Evolutionary conservation across 2,888 invertebrate genomes (phyloP).

Genomic region (Tuberolachnus salignus): DNA sequence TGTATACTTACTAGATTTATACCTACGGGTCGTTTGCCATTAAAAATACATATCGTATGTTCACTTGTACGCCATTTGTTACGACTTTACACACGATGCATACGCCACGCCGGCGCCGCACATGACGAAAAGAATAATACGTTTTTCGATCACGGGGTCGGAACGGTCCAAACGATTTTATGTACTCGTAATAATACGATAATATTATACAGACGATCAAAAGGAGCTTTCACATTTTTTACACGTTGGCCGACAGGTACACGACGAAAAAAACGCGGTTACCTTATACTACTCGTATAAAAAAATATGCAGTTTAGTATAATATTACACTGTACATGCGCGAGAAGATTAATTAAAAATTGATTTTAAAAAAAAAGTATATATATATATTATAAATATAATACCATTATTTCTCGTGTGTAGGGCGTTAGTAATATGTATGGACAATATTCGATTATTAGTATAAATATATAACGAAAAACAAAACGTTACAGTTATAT

Average conservation of each 20-base stretch:
- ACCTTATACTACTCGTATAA: neutral
- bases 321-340: no score
- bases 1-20: neutral
- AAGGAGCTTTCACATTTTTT: constrained; percentile 22
- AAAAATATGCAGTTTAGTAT: neutral
- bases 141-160: neutral
- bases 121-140: neutral
- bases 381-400: no score
- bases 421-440: no score
- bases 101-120: neutral
- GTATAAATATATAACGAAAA: neutral
- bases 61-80: no score
- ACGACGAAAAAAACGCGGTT: neutral
- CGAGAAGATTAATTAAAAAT: no score
- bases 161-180: neutral
- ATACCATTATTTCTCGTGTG: neutral
- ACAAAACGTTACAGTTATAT: neutral
- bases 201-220: neutral
- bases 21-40: neutral
- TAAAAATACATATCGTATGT: neutral
- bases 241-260: neutral
- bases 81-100: neutral
- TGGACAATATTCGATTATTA: neutral
- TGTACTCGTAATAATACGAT: neutral
- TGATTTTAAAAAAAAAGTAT: no score